phyloP scores from a whole-genome alignment of 2,888 invertebrate genomes.

The Conus canariensis region DNA sequence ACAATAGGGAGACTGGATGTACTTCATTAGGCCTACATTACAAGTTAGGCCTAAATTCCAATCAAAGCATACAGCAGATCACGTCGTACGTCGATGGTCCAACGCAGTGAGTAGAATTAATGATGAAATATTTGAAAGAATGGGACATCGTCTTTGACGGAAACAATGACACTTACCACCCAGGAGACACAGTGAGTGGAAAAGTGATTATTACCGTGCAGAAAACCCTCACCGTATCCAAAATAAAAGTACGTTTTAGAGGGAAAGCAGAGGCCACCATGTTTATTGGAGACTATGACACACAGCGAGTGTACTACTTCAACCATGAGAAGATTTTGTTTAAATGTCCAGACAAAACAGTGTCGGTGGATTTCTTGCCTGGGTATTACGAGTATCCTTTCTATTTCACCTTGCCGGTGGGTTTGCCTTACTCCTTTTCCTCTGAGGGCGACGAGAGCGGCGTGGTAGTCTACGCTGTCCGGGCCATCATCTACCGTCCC shows the following conservation, averaged over 20 bases:
- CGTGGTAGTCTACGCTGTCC: neutral
- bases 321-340: neutral
- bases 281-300: conserved; percentile 33
- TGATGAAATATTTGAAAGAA: neutral
- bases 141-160: conserved; percentile 16
- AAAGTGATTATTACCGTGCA: neutral
- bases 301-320: conserved; percentile 5
- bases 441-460: neutral
- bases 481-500: neutral
- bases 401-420: neutral
- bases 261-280: conserved; percentile 25
- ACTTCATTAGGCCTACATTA: too few relatives aligned
- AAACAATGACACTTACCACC: neutral
- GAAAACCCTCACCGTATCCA: neutral
- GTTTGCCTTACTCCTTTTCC: neutral
- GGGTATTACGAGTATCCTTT: conserved; percentile 13
- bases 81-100: too few relatives aligned
- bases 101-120: neutral
- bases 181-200: neutral
- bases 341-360: neutral
- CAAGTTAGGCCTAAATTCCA: too few relatives aligned
- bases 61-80: too few relatives aligned
- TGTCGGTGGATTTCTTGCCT: neutral
- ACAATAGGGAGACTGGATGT: too few relatives aligned
- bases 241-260: neutral